phyloP scores from a whole-genome alignment of 1,140 invertebrate genomes.

The Drosophila repleta region DNA sequence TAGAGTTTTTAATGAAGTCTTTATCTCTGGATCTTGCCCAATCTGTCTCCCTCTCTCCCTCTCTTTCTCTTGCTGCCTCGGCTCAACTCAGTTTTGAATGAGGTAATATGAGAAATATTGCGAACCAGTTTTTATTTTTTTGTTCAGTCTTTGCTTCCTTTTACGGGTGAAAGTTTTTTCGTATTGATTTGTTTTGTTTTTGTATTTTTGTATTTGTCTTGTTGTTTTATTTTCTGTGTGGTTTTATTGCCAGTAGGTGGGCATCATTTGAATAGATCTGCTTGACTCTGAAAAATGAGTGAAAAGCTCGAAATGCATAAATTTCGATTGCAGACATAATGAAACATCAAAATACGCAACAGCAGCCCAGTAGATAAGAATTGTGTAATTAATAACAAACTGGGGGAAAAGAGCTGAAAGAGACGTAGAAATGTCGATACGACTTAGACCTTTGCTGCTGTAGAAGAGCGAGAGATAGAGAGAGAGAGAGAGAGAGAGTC shows the following conservation, averaged over 20 bases:
- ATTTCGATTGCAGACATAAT: neutral
- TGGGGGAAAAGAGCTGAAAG: neutral
- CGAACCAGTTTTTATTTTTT: constrained; percentile 63
- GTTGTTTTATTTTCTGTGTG: neutral
- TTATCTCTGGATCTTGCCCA: constrained; percentile 4
- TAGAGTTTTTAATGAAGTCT: constrained; percentile 34
- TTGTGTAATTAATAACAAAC: neutral
- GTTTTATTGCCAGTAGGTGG: constrained; percentile 61
- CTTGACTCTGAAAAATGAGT: constrained; percentile 33
- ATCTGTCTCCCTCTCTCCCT: neutral
- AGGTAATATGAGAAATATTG: constrained; percentile 69
- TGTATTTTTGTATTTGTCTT: too few species aligned
- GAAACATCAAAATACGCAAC: neutral
- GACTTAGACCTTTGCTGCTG: too few species aligned
- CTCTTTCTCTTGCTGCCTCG: constrained; percentile 2
- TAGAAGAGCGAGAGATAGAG: too few species aligned
- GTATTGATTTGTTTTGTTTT: constrained; percentile 39
- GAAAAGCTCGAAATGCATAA: constrained; percentile 20
- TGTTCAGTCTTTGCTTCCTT: constrained; percentile 20
- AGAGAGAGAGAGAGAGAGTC: too few species aligned
- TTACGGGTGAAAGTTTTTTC: constrained; percentile 66
- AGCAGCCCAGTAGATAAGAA: neutral
- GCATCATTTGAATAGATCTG: constrained; percentile 43
- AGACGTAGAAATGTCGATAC: too few species aligned
- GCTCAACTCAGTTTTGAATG: constrained; percentile 13